Base-by-base conservation (phyloP, 2,888 invertebrate species). In the Mythimna impura region DNA sequence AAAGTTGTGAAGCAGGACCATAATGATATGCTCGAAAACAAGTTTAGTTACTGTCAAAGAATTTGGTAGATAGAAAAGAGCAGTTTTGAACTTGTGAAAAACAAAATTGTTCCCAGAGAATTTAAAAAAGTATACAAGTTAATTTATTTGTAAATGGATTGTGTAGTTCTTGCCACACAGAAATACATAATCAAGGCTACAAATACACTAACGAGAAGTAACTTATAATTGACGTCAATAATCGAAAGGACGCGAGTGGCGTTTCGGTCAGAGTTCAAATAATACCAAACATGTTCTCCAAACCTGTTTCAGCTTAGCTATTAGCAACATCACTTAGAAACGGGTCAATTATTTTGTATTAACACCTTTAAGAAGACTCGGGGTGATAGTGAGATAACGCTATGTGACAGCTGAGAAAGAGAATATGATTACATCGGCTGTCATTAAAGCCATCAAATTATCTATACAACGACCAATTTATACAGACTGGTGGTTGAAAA, bases 231-330 rank as follows among this genome's bases (percentile, higher is more conserved):
- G 71, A 78, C 68, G 75, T 76, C 36, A 50, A 62, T 60, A 55
- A 25, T 65, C 47, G 52, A 70, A 72, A 84, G 57, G 71, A 77
- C 68, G 14, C 50, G 5, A 52, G 10, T 69, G 43, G 66, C 54
- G 73, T 71, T 73, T 58, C 55, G 82, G 82, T 84, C 82, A 84
- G 78, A 82, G 82, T 81, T 82, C 82, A 78, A 58, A 71, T 70
- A 70, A 76, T 64, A 72, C 20, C 43, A 25, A 80, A 82, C 82
- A 63, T 40, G 82, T 81, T 81, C 50, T 47, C 20, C 12, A 82
- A 82, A 84, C 82, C 14, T 14, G 84, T 82, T 81, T 65, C 17
- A 66, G 43, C 50, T 22, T 10, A 61, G 54, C 22, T 72, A 67
- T 62, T 76, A 67, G 58, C 58, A 66, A 66, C 55, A 73, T 61